phyloP scores from a whole-genome alignment of 2,888 invertebrate genomes.

The Cephus sareptanus region DNA sequence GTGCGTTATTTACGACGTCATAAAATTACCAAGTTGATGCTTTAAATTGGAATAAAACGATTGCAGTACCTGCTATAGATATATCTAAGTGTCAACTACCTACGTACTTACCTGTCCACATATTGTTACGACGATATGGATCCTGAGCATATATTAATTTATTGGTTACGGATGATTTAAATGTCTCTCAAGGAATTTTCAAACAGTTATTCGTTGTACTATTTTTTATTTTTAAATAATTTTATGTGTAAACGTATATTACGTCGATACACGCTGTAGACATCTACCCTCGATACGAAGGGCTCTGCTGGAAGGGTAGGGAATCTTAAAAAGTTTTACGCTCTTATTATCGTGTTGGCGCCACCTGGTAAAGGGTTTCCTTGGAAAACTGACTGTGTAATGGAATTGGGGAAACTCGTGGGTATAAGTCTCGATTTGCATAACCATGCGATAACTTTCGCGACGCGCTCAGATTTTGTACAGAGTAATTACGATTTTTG shows the following conservation, averaged over 20 bases:
- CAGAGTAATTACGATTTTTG: not conserved
- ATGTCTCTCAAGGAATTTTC: not conserved
- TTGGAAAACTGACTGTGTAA: not conserved
- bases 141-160: not conserved
- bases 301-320: not conserved
- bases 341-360: not conserved
- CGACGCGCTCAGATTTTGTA: not conserved
- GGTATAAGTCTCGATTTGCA: not conserved
- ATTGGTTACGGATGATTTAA: not conserved
- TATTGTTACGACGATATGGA: not conserved
- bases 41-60: slow-evolving; percentile 60
- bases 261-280: not conserved
- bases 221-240: not conserved
- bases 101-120: not conserved
- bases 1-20: slow-evolving; percentile 61
- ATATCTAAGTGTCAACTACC: not conserved
- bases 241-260: not conserved
- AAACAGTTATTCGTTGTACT: too few species aligned
- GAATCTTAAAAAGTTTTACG: not conserved
- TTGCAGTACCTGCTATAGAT: slow-evolving; percentile 29
- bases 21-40: slow-evolving; percentile 64
- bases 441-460: not conserved
- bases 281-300: not conserved
- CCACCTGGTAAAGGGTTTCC: not conserved
- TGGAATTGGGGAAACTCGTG: not conserved